Evolutionary conservation across 2,797 vertebrate genomes (phyloP).

Genomic region (Zenarchopterus dispar): DNA sequence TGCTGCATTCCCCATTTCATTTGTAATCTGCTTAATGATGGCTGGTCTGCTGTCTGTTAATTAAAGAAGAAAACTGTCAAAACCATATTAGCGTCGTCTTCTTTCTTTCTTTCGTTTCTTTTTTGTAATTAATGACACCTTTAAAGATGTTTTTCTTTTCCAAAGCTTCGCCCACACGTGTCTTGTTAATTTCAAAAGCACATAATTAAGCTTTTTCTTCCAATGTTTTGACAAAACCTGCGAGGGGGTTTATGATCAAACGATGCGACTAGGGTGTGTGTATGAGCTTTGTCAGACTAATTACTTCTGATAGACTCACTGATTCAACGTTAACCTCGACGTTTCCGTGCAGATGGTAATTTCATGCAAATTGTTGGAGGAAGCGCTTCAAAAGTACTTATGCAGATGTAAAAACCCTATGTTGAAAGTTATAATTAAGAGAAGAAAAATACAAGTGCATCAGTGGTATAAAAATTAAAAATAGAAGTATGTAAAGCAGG

Average conservation of each 20-base stretch:
- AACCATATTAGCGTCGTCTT: slow-evolving; percentile 24
- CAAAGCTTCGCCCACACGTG: not conserved
- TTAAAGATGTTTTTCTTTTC: not conserved
- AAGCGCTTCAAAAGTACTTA: no score
- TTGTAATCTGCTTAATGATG: slow-evolving; percentile 55
- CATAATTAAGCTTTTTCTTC: slow-evolving; percentile 9
- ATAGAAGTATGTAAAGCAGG: not conserved
- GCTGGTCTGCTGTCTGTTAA: slow-evolving; percentile 77
- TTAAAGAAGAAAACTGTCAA: slow-evolving; percentile 71
- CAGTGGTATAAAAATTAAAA: no score
- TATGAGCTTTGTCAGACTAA: not conserved
- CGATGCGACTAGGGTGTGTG: not conserved
- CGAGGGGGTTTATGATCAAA: slow-evolving; percentile 16
- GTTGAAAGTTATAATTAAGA: no score
- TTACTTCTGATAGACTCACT: no score
- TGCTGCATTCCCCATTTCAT: slow-evolving; percentile 70
- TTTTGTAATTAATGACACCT: no score
- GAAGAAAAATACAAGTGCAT: not conserved
- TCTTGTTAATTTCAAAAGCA: slow-evolving; percentile 10
- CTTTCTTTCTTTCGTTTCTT: not conserved
- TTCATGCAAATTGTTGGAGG: no score
- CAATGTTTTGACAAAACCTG: slow-evolving; percentile 13
- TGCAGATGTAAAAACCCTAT: no score
- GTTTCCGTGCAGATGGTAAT: no score
- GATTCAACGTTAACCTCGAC: no score